Evolutionary conservation across 2,113 vertebrate species (phyloP).

Genomic region (Furnarius figulus): DNA sequence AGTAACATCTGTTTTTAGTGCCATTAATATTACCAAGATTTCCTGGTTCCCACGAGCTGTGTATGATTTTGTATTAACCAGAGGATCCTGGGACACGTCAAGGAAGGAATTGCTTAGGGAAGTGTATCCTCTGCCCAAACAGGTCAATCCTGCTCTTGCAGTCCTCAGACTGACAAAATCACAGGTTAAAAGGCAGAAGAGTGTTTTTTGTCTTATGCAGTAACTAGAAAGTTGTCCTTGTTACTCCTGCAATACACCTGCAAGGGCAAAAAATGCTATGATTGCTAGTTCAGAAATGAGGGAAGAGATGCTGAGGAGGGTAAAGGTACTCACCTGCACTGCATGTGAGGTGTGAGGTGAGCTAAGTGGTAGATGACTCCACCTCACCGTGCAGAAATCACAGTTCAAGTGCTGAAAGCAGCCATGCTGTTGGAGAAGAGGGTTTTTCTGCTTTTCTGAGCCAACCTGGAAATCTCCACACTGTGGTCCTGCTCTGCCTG

Average conservation of each 20-base stretch:
- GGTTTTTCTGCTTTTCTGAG: background rate
- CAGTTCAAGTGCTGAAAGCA: background rate
- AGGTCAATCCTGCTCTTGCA: background rate
- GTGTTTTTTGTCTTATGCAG: accelerated
- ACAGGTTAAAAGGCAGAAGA: background rate
- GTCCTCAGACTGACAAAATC: background rate
- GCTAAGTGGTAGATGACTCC: background rate
- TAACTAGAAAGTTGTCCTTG: background rate
- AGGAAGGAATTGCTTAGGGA: background rate
- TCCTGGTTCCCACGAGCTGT: background rate
- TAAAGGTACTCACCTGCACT: background rate
- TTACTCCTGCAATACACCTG: background rate
- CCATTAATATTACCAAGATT: background rate
- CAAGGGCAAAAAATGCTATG: background rate
- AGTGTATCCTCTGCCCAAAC: background rate
- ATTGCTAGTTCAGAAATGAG: background rate
- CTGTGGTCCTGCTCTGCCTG: background rate
- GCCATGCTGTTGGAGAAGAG: accelerated
- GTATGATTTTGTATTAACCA: background rate
- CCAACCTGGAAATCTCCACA: background rate
- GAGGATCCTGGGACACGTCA: background rate
- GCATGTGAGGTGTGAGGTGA: background rate
- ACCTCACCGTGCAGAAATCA: background rate
- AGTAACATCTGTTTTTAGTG: background rate
- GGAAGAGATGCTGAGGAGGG: background rate